Percentiles rank a stretch among this genome's conserved stretches.
Conservation (phyloP, 2,888 invertebrate species). For the Miltochrista miniata region DNA sequence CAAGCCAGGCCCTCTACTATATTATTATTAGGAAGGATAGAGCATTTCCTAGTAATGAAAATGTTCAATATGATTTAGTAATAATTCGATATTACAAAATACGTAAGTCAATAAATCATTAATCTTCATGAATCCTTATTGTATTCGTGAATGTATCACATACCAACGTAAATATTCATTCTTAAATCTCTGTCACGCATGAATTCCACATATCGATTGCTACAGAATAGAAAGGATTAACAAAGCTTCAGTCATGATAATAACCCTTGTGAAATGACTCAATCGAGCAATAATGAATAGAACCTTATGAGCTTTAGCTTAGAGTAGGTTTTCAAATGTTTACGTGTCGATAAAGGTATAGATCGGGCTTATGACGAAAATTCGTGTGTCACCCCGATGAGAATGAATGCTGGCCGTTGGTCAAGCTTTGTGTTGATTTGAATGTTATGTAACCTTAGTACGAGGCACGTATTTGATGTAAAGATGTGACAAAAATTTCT, state of each 20-base stretch:
- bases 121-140: background rate
- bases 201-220: conserved; percentile 42
- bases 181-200: conserved; percentile 25
- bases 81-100: no score
- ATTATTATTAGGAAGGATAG: no score
- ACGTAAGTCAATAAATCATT: background rate
- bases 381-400: conserved; percentile 51
- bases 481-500: no score
- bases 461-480: conserved; percentile 5
- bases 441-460: conserved; percentile 32
- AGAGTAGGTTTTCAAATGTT: conserved; percentile 25
- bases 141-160: background rate
- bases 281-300: conserved; percentile 17
- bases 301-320: conserved; percentile 10
- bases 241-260: conserved; percentile 52
- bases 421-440: conserved; percentile 44
- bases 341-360: conserved; percentile 35
- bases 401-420: conserved; percentile 45
- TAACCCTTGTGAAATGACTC: conserved; percentile 38
- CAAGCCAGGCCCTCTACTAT: no score
- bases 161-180: conserved; percentile 8
- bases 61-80: no score
- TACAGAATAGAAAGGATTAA: conserved; percentile 49
- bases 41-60: no score
- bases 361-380: conserved; percentile 53